Conservation (phyloP, 1,140 invertebrate genomes). For the Apis florea region DNA sequence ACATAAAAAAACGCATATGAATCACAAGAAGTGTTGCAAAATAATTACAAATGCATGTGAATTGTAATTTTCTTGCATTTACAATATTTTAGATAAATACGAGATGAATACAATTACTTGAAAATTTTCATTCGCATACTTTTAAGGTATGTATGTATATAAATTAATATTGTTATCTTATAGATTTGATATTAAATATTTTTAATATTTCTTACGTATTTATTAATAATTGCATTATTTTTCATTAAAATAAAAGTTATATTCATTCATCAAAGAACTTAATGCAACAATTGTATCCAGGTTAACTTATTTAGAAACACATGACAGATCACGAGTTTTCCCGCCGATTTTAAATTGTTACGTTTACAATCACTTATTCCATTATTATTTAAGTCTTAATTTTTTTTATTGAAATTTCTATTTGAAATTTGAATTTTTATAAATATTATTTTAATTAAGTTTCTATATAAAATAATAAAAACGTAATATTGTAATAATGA, state of each 20-base stretch:
- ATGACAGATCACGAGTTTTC: constrained; percentile 43
- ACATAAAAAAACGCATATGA: constrained; percentile 2
- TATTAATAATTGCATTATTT: neutral
- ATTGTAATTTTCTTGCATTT: neutral
- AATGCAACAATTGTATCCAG: neutral
- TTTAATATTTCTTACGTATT: neutral
- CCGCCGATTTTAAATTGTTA: constrained; percentile 48
- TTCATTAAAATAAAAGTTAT: neutral
- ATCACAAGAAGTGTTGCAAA: neutral
- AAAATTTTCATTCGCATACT: neutral
- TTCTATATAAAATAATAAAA: too few species aligned
- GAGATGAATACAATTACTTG: constrained; percentile 35
- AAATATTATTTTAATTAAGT: too few species aligned
- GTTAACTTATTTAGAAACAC: constrained; percentile 35
- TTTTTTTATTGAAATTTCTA: too few species aligned
- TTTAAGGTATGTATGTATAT: constrained; percentile 19
- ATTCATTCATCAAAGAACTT: neutral
- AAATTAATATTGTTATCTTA: neutral
- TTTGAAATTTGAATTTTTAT: too few species aligned
- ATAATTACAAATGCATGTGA: constrained; percentile 1
- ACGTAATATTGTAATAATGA: neutral
- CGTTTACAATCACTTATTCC: neutral
- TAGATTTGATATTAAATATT: neutral
- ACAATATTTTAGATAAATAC: constrained; percentile 6
- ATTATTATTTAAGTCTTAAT: neutral